Evolutionary conservation across 2,113 vertebrate genomes (phyloP), one percentile per base, ranked within the genome.

Genomic region (Rostratula benghalensis): DNA sequence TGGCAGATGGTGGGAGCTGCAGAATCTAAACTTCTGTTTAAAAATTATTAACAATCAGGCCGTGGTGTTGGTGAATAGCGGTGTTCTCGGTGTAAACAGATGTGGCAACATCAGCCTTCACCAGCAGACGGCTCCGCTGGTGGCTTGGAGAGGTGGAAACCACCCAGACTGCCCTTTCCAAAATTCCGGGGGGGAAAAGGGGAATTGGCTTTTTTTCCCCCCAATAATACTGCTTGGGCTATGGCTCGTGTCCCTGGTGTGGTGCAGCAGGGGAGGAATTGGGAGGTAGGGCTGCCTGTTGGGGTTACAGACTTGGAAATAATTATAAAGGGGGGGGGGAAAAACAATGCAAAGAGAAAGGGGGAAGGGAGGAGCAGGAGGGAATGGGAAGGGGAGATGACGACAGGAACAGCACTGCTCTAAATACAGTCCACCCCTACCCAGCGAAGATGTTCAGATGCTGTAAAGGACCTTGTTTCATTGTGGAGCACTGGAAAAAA

Each of bases 391-490:
- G 65, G 51, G 31, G 22, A 50, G 50, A 13, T 20, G 50, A 3
- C 0, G 11, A 5, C n/a, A 25, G 59, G 4, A 85, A 3, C 13
- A 46, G 64, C 24, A 0, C n/a, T 31, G 2, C 54, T 69, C 3
- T 46, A 46, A 56, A 28, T 4, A 50, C 87, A 51, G 19, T 5
- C 75, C 68, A 3, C 6, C n/a, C 9, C 2, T 1, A 16, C 9
- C n/a, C 46, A 54, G 0, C 37, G 7, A 3, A 64, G 75, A 9
- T 35, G 31, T 7, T 35, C 3, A 13, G 27, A 0, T 0, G 10
- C 8, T 20, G 70, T 23, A 31, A 76, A 68, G 22, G 48, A 10
- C n/a, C 18, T 13, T 9, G 18, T 41, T 77, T 41, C 18, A 1
- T 22, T 14, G 25, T 71, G 56, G 57, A 41, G 45, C 43, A 56